A percentile compares a stretch with the other conserved stretches of the same genome.
phyloP scores from a whole-genome alignment of 2,888 invertebrate species.

The Oligia fasciuncula region DNA sequence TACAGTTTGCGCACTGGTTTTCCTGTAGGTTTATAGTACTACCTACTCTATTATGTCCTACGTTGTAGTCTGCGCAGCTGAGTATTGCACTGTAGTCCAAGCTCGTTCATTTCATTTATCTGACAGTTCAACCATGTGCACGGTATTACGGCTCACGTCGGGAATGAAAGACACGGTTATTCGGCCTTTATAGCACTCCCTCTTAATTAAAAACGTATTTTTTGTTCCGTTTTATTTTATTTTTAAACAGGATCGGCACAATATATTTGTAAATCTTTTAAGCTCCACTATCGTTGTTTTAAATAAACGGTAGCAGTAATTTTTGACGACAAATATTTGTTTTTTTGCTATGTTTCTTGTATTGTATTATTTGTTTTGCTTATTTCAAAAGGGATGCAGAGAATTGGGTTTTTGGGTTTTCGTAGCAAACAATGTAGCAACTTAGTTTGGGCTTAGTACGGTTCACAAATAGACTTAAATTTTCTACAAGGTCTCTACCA shows the following conservation, averaged over 20 bases:
- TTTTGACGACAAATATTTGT: not conserved
- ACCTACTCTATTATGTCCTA: not conserved
- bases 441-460: not conserved
- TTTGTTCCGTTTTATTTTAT: slow-evolving; percentile 18
- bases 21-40: no score
- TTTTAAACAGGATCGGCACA: not conserved
- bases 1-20: no score
- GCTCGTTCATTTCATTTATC: slow-evolving; percentile 45
- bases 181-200: slow-evolving; percentile 14
- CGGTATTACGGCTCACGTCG: slow-evolving; percentile 20
- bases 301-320: not conserved
- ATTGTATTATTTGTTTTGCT: not conserved
- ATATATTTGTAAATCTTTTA: not conserved
- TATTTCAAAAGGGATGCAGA: not conserved
- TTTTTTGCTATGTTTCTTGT: not conserved
- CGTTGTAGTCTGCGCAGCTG: slow-evolving; percentile 22
- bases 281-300: not conserved
- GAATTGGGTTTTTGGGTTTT: not conserved
- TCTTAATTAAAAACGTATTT: slow-evolving; percentile 50
- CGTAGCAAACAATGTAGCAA: not conserved
- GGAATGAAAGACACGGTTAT: slow-evolving; percentile 47
- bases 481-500: not conserved
- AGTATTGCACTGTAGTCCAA: slow-evolving; percentile 49
- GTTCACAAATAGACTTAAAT: not conserved
- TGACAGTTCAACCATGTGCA: slow-evolving; percentile 51